Base-by-base conservation (phyloP, 2,113 vertebrate species). In the Eretmochelys imbricata region DNA sequence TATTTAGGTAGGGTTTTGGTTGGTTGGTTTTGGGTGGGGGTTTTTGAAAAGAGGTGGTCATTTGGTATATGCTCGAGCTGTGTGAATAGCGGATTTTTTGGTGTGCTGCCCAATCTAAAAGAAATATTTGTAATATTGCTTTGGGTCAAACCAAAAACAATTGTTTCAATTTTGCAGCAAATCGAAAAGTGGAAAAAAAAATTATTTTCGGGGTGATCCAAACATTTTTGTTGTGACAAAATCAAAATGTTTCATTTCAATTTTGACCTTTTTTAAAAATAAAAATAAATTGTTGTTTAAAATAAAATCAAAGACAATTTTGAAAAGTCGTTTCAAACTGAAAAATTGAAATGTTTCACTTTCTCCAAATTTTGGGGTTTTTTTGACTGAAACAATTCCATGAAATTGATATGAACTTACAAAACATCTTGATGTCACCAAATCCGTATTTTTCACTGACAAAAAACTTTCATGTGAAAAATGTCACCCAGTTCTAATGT, bases 41-140 rank as follows among this genome's bases (percentile, higher is more conserved):
- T 78, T 48, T 48, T 89, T 91, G 48, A 87, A 80, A 89, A 87
- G 6, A 1, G 0, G 16, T 51, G 48, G 50, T 3, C 53, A 85
- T 0, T 3, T 78, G 25, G 9, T 55, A 69, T 19, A 69, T 17
- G 62, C 8, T 10, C n/a, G 4, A 72, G 65, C 17, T 10, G 4
- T 38, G 31, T 69, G 29, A 69, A 9, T 65, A n/a, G 17, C 17
- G 3, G 62, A 19, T 11, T 72, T 69, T 69, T 69, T 20, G 17
- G 65, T 38, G 10, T 72, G 35, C 65, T 72, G 65, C 19, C 19
- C 65, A 38, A 22, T 72, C 22, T 38, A 38, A 22, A 72, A 22
- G 9, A 20, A 72, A 72, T 72, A n/a, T 38, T 38, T 72, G 22
- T 11, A 72, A 72, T 72, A 72, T 38, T 38, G 19, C 7, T 72